Percentiles rank a stretch among this genome's conserved stretches.
These are phyloP conservation scores for Ammodytes dubius DNA, from an alignment of 2,113 vertebrate genomes.

Conservation along the genomic window DNA sequence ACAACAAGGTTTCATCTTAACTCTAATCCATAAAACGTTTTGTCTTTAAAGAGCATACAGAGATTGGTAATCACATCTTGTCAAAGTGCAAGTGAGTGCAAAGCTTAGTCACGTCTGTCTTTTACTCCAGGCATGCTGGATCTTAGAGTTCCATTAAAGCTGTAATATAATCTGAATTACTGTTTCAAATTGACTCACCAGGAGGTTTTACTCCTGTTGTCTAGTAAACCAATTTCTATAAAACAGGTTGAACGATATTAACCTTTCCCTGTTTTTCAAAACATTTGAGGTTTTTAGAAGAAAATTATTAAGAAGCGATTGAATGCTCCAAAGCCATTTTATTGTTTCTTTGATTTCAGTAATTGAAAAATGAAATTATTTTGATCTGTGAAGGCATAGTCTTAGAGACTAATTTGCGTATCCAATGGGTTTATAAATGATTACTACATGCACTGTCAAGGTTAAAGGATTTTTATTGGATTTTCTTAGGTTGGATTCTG, in stretches of 20 bases:
- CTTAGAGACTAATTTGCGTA: constrained; percentile 69
- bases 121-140: constrained; percentile 5
- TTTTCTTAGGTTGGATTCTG: constrained; percentile 63
- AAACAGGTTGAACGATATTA: constrained; percentile 23
- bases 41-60: not conserved
- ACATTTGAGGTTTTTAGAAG: constrained; percentile 21
- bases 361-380: constrained; percentile 73
- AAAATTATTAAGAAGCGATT: constrained; percentile 33
- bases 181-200: not conserved
- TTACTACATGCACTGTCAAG: constrained; percentile 69
- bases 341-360: constrained; percentile 61
- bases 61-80: not conserved
- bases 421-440: constrained; percentile 70
- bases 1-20: constrained; percentile 2
- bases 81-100: not conserved
- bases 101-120: constrained; percentile 9
- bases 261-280: constrained; percentile 18
- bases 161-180: constrained; percentile 19
- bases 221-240: not conserved
- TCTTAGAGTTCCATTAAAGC: constrained; percentile 35
- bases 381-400: constrained; percentile 63
- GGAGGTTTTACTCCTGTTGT: constrained; percentile 4
- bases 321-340: constrained; percentile 50
- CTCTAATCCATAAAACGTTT: not conserved
- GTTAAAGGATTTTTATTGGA: constrained; percentile 70